phyloP scores from a whole-genome alignment of 2,888 invertebrate species.

The Glomeris marginata region DNA sequence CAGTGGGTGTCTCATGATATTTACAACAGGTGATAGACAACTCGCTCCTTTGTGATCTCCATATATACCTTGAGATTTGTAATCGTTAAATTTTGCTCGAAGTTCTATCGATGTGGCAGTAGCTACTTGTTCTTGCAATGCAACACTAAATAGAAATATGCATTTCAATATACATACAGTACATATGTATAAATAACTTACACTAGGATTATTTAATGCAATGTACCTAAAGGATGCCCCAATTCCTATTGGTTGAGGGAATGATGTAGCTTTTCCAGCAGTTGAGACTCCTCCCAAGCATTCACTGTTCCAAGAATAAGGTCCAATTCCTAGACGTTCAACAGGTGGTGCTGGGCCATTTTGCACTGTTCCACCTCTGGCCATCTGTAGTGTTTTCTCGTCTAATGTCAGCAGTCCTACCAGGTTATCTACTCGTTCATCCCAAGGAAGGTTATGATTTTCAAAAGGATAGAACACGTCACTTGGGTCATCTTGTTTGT shows the following conservation, averaged over 20 bases:
- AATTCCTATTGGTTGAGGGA: conserved; percentile 13
- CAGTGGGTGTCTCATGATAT: conserved; percentile 13
- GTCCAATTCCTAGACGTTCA: conserved; percentile 12
- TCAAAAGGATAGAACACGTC: conserved; percentile 8
- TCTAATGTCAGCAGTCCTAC: conserved; percentile 12
- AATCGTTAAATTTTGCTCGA: conserved; percentile 12
- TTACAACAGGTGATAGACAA: conserved; percentile 13
- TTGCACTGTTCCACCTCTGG: conserved; percentile 11
- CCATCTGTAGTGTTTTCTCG: conserved; percentile 11
- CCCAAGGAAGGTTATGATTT: conserved; percentile 11
- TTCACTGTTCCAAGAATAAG: conserved; percentile 14
- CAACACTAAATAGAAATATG: too few species aligned
- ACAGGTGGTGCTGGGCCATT: conserved; percentile 15
- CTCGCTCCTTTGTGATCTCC: conserved; percentile 11
- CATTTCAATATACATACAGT: too few species aligned
- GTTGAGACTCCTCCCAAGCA: conserved; percentile 11
- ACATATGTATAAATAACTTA: too few species aligned
- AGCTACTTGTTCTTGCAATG: too few species aligned
- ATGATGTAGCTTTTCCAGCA: conserved; percentile 14
- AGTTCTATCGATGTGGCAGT: conserved; percentile 10
- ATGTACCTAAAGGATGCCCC: conserved; percentile 14
- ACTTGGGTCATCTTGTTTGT: too few species aligned
- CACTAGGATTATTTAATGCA: background rate
- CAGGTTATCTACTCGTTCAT: conserved; percentile 12
- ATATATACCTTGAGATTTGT: conserved; percentile 8